A percentile compares a stretch with the other conserved stretches of the same genome.
phyloP scores from a whole-genome alignment of 2,113 vertebrate genomes.

The Sylvietta virens region DNA sequence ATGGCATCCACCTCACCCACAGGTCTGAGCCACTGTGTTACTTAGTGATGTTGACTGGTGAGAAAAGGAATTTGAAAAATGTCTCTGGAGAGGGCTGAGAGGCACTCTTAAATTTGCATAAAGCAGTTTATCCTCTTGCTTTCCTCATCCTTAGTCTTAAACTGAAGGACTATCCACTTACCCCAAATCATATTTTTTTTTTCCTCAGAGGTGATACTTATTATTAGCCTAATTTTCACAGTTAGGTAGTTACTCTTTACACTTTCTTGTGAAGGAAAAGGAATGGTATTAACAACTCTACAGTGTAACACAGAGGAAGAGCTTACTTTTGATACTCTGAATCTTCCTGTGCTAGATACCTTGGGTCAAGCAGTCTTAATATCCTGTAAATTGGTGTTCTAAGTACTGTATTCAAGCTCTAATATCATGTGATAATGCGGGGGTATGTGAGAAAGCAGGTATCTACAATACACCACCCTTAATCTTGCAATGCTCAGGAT shows the following conservation, averaged over 20 bases:
- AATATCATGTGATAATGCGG: neutral
- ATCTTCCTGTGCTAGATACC: neutral
- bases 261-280: neutral
- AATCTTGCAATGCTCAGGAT: neutral
- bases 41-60: neutral
- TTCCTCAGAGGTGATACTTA: neutral
- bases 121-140: neutral
- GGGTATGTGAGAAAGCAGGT: neutral
- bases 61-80: neutral
- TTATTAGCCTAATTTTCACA: neutral
- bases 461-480: neutral
- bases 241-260: neutral
- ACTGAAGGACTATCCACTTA: neutral
- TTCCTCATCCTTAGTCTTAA: neutral
- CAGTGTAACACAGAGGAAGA: neutral
- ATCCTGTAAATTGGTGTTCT: neutral
- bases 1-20: neutral
- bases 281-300: neutral
- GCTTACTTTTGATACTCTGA: neutral
- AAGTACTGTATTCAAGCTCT: neutral
- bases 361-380: neutral
- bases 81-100: neutral
- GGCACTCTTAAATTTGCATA: neutral
- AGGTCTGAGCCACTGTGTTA: neutral
- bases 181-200: neutral